Evolutionary conservation across 2,113 vertebrate species (phyloP), one percentile per base, ranked within the genome.

Genomic region (Oncorhynchus keta): DNA sequence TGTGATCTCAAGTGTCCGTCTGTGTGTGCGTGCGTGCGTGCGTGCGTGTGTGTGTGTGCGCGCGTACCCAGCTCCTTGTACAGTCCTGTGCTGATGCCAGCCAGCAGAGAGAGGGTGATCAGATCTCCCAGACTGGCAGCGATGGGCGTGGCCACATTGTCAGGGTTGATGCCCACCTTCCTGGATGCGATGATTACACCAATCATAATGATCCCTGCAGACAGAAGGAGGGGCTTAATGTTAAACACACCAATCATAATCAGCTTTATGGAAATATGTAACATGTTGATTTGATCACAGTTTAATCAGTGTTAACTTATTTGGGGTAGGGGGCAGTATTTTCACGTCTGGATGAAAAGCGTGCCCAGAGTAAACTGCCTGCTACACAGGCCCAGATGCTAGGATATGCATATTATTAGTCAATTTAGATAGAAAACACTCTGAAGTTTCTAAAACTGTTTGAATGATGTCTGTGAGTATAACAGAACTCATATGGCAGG

Each of bases 111-210:
- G 91, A 99, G 91, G 2, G 98, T 99, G 91, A 99, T 97, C 80
- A 99, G 95, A 86, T 99, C 98, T 11, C 98, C 98, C 69, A 99
- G 92, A 85, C 97, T 99, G 76, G 98, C 98, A 51, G 98, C 98
- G 3, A 99, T 99, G 8, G 98, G 98, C 0, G 98, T 99, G 83
- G 98, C 97, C 67, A 99, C 97, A 0, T 99, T 99, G 85, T 99
- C 97, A 3, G 98, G 98, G 70, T 99, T 99, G 89, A 99, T 99
- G 71, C 97, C 97, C 48, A 99, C 95, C 90, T 95, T 99, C 80
- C 95, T 95, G 86, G 97, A 96, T 3, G 95, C 96, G 0, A 99
- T 92, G 89, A 99, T 99, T 70, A 99, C 98, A 0, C 97, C 97
- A 0, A 99, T 98, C 98, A 99, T 99, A 69, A 99, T 95, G 91